These are phyloP conservation scores for Hoplias malabaricus DNA, from an alignment of 2,113 vertebrate species.

Conservation along the genomic window DNA sequence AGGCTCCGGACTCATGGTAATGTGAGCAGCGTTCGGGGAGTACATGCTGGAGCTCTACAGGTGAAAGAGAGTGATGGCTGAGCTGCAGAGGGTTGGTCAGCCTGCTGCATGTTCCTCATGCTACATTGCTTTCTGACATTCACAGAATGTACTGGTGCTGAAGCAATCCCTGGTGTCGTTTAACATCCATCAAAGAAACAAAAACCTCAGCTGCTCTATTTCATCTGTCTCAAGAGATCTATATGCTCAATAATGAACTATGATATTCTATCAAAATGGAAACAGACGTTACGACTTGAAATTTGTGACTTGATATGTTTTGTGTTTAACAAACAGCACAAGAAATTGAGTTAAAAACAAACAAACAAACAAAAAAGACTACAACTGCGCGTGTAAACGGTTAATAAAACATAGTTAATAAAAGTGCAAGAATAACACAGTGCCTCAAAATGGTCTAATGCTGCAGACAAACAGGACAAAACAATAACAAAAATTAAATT, in stretches of 20 bases:
- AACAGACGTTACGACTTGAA: no score
- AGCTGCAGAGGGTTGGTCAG: constrained; percentile 16
- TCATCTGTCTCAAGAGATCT: not conserved
- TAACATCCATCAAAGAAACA: not conserved
- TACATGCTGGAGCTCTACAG: constrained; percentile 6
- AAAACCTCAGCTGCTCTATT: constrained; percentile 9
- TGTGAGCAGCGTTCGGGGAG: constrained; percentile 17
- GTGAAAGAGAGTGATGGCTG: constrained; percentile 22
- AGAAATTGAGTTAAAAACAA: not conserved
- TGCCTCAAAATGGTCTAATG: not conserved
- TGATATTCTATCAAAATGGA: not conserved
- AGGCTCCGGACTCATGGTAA: constrained; percentile 12
- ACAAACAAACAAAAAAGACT: not conserved
- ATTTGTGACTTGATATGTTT: no score
- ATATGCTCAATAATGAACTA: not conserved
- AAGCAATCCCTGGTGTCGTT: constrained; percentile 1
- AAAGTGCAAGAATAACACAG: not conserved
- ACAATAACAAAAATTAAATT: not conserved
- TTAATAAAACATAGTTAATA: not conserved
- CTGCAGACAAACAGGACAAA: not conserved
- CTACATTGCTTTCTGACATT: constrained; percentile 27
- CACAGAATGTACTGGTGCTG: constrained; percentile 4
- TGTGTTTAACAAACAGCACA: no score
- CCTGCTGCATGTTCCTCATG: constrained; percentile 9
- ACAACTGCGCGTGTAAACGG: no score